These are phyloP conservation scores for Centropristis striata DNA, from an alignment of 2,113 vertebrate species.

Conservation along the genomic window DNA sequence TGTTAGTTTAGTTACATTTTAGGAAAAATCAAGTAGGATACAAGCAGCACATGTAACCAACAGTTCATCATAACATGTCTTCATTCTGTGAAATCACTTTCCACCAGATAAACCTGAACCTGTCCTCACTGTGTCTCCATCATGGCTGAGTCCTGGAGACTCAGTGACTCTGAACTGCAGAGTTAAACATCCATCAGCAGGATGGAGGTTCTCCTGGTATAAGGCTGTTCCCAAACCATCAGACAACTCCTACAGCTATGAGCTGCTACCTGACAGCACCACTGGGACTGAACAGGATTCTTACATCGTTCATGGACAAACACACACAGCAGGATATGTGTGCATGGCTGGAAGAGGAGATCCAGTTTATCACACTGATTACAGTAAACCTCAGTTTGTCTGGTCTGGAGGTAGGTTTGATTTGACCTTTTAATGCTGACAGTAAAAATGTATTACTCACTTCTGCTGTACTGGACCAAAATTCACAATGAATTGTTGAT, in stretches of 20 bases:
- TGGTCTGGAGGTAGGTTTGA: conserved; percentile 61
- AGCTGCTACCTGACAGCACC: conserved; percentile 41
- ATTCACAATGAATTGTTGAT: too few relatives aligned
- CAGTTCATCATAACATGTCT: not conserved
- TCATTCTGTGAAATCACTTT: not conserved
- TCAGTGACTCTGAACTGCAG: conserved; percentile 68
- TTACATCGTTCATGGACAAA: conserved; percentile 45
- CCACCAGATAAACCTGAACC: conserved; percentile 7
- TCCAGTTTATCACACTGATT: not conserved
- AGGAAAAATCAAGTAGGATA: not conserved
- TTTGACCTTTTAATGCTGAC: too few relatives aligned
- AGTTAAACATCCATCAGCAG: conserved; percentile 18
- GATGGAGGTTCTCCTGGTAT: conserved; percentile 61
- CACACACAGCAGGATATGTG: conserved; percentile 56
- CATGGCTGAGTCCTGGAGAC: conserved; percentile 60
- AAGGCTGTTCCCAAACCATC: conserved; percentile 5
- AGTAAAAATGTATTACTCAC: too few relatives aligned
- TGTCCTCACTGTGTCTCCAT: conserved; percentile 52
- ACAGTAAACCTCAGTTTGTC: conserved; percentile 39
- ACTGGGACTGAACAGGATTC: conserved; percentile 30
- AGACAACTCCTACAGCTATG: not conserved
- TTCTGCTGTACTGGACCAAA: not conserved
- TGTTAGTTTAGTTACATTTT: too few relatives aligned
- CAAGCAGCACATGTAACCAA: too few relatives aligned
- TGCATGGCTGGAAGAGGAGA: conserved; percentile 64